Evolutionary conservation across 2,888 invertebrate species (phyloP).

Genomic region (Notodonta ziczac): DNA sequence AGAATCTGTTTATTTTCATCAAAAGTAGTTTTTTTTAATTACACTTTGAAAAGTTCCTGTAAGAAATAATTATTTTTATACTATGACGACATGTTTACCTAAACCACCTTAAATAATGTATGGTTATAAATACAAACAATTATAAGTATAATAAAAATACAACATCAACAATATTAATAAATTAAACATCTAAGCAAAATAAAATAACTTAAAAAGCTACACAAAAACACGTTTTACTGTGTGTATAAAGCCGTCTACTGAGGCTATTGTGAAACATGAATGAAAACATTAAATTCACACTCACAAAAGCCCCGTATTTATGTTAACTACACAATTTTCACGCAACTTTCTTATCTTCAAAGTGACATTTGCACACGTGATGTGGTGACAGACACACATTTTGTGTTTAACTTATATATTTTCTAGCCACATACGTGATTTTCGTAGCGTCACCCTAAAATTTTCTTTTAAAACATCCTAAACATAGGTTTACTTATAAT

Average conservation of each 20-base stretch:
- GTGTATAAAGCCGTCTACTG: slow-evolving; percentile 47
- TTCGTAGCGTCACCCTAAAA: slow-evolving; percentile 75
- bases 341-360: slow-evolving; percentile 38
- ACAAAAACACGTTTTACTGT: slow-evolving; percentile 39
- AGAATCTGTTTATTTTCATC: not conserved
- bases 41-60: not conserved
- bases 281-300: slow-evolving; percentile 16
- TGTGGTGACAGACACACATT: slow-evolving; percentile 47
- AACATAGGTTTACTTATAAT: slow-evolving; percentile 15
- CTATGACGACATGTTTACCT: no score
- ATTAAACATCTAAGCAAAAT: slow-evolving; percentile 50
- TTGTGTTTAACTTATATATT: slow-evolving; percentile 28
- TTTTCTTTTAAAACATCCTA: slow-evolving; percentile 24
- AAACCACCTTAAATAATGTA: not conserved
- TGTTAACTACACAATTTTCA: slow-evolving; percentile 47
- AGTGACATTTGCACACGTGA: slow-evolving; percentile 52
- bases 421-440: slow-evolving; percentile 49
- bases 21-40: not conserved
- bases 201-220: slow-evolving; percentile 51
- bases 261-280: slow-evolving; percentile 40
- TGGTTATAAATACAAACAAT: slow-evolving; percentile 21
- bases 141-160: slow-evolving; percentile 35
- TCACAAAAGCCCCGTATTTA: slow-evolving; percentile 41
- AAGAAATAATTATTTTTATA: no score
- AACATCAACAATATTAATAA: slow-evolving; percentile 46